Percentiles rank a stretch among this genome's conserved stretches.
phyloP scores from a whole-genome alignment of 1,140 invertebrate genomes.

The Caenorhabditis brenneri region DNA sequence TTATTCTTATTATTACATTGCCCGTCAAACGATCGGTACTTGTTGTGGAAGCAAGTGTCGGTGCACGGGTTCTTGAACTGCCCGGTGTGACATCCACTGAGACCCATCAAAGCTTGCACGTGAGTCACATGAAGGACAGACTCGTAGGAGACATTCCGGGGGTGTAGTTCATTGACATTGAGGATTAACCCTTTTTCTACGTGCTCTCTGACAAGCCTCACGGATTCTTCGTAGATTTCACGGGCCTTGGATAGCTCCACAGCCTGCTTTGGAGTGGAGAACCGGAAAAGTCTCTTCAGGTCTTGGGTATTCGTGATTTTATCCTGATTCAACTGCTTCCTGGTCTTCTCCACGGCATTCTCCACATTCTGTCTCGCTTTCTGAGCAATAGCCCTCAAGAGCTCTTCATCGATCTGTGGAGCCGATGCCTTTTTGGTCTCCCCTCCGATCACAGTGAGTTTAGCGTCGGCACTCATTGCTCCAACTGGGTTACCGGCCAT shows the following conservation, averaged over 20 bases:
- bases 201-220: slow-evolving; percentile 66
- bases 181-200: slow-evolving; percentile 58
- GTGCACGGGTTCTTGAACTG: slow-evolving; percentile 60
- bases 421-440: neutral
- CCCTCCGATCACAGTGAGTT: slow-evolving; percentile 41
- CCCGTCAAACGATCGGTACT: slow-evolving; percentile 66
- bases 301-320: slow-evolving; percentile 59
- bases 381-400: slow-evolving; percentile 63
- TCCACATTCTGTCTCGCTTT: slow-evolving; percentile 67
- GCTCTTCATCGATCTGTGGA: slow-evolving; percentile 44
- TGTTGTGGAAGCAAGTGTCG: slow-evolving; percentile 69
- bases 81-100: slow-evolving; percentile 60
- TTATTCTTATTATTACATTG: slow-evolving; percentile 69
- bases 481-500: slow-evolving; percentile 64
- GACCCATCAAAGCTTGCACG: slow-evolving; percentile 69
- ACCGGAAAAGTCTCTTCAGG: slow-evolving; percentile 67
- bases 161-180: slow-evolving; percentile 6
- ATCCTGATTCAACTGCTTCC: slow-evolving; percentile 58
- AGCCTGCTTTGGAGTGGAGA: slow-evolving; percentile 63
- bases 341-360: slow-evolving; percentile 65
- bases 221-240: slow-evolving; percentile 68
- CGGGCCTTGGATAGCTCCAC: slow-evolving; percentile 63
- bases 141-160: slow-evolving; percentile 66
- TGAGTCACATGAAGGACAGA: slow-evolving; percentile 67
- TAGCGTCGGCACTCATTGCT: slow-evolving; percentile 51